These are phyloP conservation scores for Panagrolaimus sp. DNA, from an alignment of 1,140 invertebrate species.

Conservation along the genomic window DNA sequence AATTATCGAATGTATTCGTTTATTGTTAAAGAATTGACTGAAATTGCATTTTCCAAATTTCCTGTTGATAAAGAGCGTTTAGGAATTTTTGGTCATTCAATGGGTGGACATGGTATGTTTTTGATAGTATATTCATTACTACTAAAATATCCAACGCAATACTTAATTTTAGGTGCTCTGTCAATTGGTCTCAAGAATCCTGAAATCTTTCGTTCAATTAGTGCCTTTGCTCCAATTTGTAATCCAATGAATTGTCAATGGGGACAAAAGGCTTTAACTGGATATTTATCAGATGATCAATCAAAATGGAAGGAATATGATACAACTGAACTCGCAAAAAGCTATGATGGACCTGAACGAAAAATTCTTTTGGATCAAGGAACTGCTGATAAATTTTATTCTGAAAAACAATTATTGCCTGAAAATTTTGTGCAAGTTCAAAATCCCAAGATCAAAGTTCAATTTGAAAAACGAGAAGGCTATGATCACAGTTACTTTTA, in stretches of 20 bases:
- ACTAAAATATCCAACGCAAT: background rate
- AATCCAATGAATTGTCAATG: conserved; percentile 79
- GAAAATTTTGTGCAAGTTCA: conserved; percentile 73
- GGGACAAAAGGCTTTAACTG: conserved; percentile 76
- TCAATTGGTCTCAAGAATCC: conserved; percentile 86
- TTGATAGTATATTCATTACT: background rate
- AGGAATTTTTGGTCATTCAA: conserved; percentile 61
- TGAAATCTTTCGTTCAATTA: conserved; percentile 78
- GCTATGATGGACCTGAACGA: conserved; percentile 76
- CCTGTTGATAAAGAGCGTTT: conserved; percentile 62
- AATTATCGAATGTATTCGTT: conserved; percentile 96
- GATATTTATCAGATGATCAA: conserved; percentile 70
- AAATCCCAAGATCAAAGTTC: conserved; percentile 68
- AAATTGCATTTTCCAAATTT: conserved; percentile 72
- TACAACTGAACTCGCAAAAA: conserved; percentile 74
- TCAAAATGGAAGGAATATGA: conserved; percentile 79
- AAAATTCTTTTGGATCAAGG: conserved; percentile 87
- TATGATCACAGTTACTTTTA: conserved; percentile 97
- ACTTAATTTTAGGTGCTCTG: conserved; percentile 77
- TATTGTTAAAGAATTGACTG: conserved; percentile 77
- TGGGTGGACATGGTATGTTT: conserved; percentile 54
- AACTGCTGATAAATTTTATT: conserved; percentile 75
- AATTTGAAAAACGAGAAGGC: conserved; percentile 71
- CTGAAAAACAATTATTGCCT: conserved; percentile 73
- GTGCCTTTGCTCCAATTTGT: conserved; percentile 91